Conservation (phyloP, 2,113 vertebrate genomes). For the Ancistrus triradiatus region DNA sequence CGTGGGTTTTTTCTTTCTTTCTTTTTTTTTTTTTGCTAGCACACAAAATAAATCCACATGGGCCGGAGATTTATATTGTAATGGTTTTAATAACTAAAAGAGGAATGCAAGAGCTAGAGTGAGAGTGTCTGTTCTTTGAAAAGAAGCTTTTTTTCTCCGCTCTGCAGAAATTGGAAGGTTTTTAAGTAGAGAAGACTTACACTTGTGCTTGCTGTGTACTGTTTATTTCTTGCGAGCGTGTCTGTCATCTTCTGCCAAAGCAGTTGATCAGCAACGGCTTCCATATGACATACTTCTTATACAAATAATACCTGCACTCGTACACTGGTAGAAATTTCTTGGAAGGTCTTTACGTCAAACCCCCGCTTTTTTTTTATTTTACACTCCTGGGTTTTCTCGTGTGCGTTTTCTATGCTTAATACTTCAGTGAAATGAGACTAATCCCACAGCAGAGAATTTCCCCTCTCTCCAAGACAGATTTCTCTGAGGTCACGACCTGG, state of each 20-base stretch:
- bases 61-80: slow-evolving; percentile 60
- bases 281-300: slow-evolving; percentile 58
- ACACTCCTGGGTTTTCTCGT: slow-evolving; percentile 48
- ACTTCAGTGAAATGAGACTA: slow-evolving; percentile 54
- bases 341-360: slow-evolving; percentile 24
- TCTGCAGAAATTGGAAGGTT: slow-evolving; percentile 60
- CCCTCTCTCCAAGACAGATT: slow-evolving; percentile 5
- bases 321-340: slow-evolving; percentile 60
- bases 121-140: not conserved
- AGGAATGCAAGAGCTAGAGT: slow-evolving; percentile 38
- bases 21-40: too few relatives aligned
- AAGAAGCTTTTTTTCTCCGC: slow-evolving; percentile 46
- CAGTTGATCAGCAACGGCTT: slow-evolving; percentile 62
- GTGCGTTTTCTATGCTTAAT: slow-evolving; percentile 66
- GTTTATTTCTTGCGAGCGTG: slow-evolving; percentile 64
- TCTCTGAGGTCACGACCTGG: slow-evolving; percentile 26
- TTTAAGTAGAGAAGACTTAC: slow-evolving; percentile 67
- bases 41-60: slow-evolving; percentile 56
- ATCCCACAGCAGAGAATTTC: slow-evolving; percentile 35
- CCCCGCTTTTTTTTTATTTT: too few relatives aligned
- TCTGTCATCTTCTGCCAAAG: slow-evolving; percentile 72
- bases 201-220: slow-evolving; percentile 53
- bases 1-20: too few relatives aligned
- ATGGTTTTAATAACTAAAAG: slow-evolving; percentile 44
- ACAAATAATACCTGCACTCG: slow-evolving; percentile 68